Evolutionary conservation across 2,797 vertebrate species (phyloP).

Genomic region (Garrulus glandarius): DNA sequence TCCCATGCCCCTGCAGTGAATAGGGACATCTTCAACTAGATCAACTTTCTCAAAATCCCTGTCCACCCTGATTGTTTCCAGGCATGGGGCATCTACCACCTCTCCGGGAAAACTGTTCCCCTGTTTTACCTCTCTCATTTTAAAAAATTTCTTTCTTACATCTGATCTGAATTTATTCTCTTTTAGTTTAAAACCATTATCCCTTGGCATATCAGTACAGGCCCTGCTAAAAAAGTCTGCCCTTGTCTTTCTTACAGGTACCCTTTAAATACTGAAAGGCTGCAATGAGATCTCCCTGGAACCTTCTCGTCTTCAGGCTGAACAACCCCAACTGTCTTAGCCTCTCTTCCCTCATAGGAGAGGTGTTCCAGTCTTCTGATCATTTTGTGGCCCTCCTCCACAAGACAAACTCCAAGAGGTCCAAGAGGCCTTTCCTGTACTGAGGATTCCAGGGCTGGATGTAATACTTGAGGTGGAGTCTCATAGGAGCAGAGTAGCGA

Average conservation of each 20-base stretch:
- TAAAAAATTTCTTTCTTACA: not conserved
- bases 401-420: not conserved
- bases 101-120: not conserved
- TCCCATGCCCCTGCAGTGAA: not conserved
- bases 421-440: not conserved
- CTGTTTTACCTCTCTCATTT: not conserved
- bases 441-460: not conserved
- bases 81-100: not conserved
- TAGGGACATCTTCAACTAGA: not conserved
- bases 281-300: not conserved
- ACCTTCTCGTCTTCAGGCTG: not conserved
- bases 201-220: not conserved
- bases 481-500: not conserved
- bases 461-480: not conserved
- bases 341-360: not conserved
- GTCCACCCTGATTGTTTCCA: not conserved
- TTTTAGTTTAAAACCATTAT: not conserved
- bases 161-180: not conserved
- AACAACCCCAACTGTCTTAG: not conserved
- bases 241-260: not conserved
- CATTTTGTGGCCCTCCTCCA: not conserved
- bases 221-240: not conserved
- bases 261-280: not conserved
- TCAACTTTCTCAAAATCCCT: not conserved
- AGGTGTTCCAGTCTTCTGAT: not conserved